Conservation (phyloP, 2,113 vertebrate genomes). For the Oreochromis spilurus region DNA sequence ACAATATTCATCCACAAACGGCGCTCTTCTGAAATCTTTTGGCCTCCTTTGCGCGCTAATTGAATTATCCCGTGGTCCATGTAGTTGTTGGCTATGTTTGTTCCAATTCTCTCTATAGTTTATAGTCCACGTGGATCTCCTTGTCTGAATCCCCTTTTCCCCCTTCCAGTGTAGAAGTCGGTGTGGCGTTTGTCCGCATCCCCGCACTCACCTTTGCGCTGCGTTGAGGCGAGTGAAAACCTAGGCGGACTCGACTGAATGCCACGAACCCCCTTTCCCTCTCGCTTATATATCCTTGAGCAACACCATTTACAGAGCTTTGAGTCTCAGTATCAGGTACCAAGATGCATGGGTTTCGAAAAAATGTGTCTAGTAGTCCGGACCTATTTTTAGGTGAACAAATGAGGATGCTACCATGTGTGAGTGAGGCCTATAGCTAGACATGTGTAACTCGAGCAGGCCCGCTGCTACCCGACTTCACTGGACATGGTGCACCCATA, state of each 20-base stretch:
- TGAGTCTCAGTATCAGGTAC: constrained; percentile 69
- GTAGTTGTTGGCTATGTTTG: neutral
- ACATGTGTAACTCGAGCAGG: constrained; percentile 45
- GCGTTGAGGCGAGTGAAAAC: constrained; percentile 77
- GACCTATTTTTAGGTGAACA: constrained; percentile 75
- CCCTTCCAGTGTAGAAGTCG: neutral
- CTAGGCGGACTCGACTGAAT: constrained; percentile 66
- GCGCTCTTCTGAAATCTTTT: constrained; percentile 19
- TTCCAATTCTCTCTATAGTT: constrained; percentile 26
- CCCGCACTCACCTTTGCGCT: constrained; percentile 74
- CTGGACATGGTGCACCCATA: neutral
- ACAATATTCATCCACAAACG: constrained; percentile 30
- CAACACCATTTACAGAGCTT: constrained; percentile 76
- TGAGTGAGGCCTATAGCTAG: constrained; percentile 49
- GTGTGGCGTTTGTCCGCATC: constrained; percentile 1
- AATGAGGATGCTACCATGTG: constrained; percentile 71
- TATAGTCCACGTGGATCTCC: constrained; percentile 46
- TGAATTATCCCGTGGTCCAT: constrained; percentile 25
- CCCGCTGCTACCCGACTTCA: neutral
- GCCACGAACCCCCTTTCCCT: neutral
- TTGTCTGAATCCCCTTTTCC: neutral
- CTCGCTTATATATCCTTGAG: constrained; percentile 70
- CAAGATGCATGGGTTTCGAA: constrained; percentile 70
- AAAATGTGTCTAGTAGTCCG: constrained; percentile 78
- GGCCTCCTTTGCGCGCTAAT: neutral